Conservation (phyloP, 2,113 vertebrate genomes). For the Odobenus rosmarus region DNA sequence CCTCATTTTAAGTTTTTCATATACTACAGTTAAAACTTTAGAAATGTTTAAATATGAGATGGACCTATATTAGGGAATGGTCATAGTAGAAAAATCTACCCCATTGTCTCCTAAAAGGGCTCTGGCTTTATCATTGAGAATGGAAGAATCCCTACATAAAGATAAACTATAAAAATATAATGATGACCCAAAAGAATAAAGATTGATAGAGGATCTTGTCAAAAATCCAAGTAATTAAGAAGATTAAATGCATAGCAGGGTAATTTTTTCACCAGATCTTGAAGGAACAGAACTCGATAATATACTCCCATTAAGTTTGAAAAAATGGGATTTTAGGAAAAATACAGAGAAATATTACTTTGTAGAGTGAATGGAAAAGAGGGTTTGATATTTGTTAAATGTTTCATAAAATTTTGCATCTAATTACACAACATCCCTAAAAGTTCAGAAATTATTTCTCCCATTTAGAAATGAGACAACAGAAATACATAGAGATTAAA, state of each 20-base stretch:
- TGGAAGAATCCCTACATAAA: not conserved
- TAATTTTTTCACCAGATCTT: not conserved
- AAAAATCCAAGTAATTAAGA: not conserved
- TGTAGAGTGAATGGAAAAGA: not conserved
- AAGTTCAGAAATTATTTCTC: not conserved
- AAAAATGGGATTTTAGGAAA: slow-evolving; percentile 8
- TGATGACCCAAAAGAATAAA: not conserved
- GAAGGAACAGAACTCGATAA: not conserved
- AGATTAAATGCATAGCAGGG: not conserved
- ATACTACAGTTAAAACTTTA: not conserved
- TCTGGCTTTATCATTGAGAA: not conserved
- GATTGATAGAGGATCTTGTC: not conserved
- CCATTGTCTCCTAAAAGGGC: not conserved
- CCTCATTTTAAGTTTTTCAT: not conserved
- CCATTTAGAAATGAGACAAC: not conserved
- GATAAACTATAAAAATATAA: not conserved
- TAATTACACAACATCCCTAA: not conserved
- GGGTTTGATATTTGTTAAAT: not conserved
- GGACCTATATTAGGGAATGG: not conserved
- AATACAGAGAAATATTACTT: not conserved
- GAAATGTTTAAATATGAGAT: not conserved
- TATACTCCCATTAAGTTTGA: not conserved
- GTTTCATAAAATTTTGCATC: slow-evolving; percentile 4
- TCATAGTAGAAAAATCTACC: not conserved
- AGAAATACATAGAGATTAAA: not conserved